Conservation (phyloP, 2,113 vertebrate genomes). For the Jacana jacana region DNA sequence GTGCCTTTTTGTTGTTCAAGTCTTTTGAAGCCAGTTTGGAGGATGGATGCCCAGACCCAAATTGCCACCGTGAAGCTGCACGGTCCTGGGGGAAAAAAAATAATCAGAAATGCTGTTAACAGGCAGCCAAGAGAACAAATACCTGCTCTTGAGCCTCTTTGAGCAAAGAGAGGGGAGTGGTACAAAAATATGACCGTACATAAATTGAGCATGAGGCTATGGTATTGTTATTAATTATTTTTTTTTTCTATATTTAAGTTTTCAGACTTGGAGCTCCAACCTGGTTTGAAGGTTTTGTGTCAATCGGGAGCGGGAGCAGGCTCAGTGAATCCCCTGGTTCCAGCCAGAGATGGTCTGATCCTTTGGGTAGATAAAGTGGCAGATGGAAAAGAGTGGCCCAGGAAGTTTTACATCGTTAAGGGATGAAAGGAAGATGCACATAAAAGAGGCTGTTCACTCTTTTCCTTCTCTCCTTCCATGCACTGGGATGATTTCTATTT, state of each 20-base stretch:
- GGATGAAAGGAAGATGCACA: not conserved
- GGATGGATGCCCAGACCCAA: not conserved
- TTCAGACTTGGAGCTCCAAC: not conserved
- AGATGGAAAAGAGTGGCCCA: not conserved
- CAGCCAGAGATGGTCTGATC: not conserved
- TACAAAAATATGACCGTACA: not conserved
- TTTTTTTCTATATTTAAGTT: not conserved
- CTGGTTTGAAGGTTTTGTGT: not conserved
- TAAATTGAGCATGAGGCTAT: rapidly evolving
- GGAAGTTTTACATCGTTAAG: not conserved
- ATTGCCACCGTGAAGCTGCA: not conserved
- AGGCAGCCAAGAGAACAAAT: not conserved
- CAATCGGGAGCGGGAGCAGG: not conserved
- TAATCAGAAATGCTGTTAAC: not conserved
- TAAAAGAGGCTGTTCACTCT: not conserved
- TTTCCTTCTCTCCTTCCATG: not conserved
- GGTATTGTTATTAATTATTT: not conserved
- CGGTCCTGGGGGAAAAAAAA: not conserved
- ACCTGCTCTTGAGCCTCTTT: not conserved
- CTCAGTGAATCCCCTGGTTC: not conserved
- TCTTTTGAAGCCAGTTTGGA: constrained; percentile 4
- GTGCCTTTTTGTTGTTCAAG: not conserved
- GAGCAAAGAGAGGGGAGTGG: not conserved
- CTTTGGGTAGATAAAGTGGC: not conserved
- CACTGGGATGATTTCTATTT: not conserved